Percentiles rank a stretch among this genome's conserved stretches.
Conservation (phyloP, 2,113 vertebrate genomes). For the Ia io region DNA sequence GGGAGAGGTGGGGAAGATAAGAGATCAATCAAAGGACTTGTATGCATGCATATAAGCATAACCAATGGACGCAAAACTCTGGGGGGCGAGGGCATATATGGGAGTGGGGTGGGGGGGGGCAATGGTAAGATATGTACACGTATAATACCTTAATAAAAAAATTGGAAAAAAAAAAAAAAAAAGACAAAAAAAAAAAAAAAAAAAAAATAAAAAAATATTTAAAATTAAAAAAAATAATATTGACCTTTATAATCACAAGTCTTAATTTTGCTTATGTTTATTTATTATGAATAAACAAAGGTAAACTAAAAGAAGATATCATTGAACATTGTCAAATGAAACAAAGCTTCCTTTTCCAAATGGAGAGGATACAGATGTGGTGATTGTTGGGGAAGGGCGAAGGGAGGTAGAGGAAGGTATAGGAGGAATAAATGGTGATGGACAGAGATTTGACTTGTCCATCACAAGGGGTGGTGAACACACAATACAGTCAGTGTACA, state of each 20-base stretch:
- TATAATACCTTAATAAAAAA: too few relatives aligned
- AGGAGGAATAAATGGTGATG: neutral
- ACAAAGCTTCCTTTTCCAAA: constrained; percentile 17
- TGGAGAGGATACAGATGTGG: neutral
- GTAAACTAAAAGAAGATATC: neutral
- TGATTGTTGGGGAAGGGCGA: neutral
- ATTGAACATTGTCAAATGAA: neutral
- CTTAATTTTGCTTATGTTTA: neutral
- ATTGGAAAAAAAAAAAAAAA: too few relatives aligned
- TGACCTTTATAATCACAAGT: neutral
- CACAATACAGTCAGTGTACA: neutral
- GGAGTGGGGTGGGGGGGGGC: too few relatives aligned
- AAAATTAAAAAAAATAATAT: neutral
- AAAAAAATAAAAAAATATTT: neutral
- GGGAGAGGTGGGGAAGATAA: too few relatives aligned
- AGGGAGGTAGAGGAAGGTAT: neutral
- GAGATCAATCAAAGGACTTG: too few relatives aligned
- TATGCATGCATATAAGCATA: too few relatives aligned
- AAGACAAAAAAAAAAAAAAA: constrained; percentile 30
- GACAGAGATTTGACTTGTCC: neutral
- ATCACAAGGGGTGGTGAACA: neutral
- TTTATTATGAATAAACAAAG: neutral
- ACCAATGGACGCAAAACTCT: too few relatives aligned
- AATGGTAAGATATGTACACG: too few relatives aligned
- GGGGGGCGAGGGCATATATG: too few relatives aligned